Conservation (phyloP, 64 coral and sea anemone species). For the Pocillopora damicornis region DNA sequence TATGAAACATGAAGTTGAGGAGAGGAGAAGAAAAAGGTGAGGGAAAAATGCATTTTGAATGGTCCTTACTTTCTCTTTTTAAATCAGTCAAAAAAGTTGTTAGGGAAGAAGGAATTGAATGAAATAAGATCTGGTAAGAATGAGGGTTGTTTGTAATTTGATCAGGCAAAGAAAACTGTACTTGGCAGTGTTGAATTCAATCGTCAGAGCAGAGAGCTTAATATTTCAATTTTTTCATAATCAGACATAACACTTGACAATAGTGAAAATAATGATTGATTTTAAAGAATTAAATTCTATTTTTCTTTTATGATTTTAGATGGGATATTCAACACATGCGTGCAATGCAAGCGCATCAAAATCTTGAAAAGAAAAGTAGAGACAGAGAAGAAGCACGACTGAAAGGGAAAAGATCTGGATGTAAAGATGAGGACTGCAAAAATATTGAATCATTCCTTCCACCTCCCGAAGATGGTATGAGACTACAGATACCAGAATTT, state of each 20-base stretch:
- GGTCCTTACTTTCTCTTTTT: neutral
- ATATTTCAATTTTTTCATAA: too few relatives aligned
- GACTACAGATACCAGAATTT: too few relatives aligned
- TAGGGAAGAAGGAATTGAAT: neutral
- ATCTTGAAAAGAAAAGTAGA: slow-evolving; percentile 78
- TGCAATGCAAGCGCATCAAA: slow-evolving; percentile 78
- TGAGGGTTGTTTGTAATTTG: too few relatives aligned
- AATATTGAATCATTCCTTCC: slow-evolving; percentile 73
- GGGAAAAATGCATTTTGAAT: neutral
- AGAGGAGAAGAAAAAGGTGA: slow-evolving; percentile 92
- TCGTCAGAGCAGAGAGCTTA: too few relatives aligned
- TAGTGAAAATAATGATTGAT: too few relatives aligned
- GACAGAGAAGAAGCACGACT: slow-evolving; percentile 90
- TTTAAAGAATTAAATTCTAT: too few relatives aligned
- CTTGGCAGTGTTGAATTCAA: too few relatives aligned
- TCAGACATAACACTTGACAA: too few relatives aligned
- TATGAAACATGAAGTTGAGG: slow-evolving; percentile 82
- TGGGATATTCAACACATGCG: slow-evolving; percentile 96
- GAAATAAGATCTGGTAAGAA: neutral
- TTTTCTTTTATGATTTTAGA: slow-evolving; percentile 22
- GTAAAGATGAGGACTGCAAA: slow-evolving; percentile 44
- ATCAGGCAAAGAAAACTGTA: too few relatives aligned
- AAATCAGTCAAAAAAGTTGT: neutral
- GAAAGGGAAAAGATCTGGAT: slow-evolving; percentile 71
- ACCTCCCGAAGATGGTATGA: slow-evolving; percentile 67